Conservation (phyloP, 1,140 invertebrate genomes). For the Cecropterus lyciades region DNA sequence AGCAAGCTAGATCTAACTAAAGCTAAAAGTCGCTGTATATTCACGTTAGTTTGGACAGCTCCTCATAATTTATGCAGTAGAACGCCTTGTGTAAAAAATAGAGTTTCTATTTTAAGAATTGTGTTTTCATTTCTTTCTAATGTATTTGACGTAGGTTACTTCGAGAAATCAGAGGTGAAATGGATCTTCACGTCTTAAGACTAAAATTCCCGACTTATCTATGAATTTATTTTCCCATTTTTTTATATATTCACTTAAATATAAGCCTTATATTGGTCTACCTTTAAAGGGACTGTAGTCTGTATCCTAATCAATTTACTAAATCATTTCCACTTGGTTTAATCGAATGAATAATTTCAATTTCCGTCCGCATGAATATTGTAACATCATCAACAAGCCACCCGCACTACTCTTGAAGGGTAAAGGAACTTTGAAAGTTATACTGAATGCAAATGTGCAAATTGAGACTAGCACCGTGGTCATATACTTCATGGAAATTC, state of each 20-base stretch:
- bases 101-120: slow-evolving; percentile 21
- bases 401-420: not conserved
- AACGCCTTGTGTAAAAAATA: slow-evolving; percentile 26
- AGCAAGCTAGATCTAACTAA: too few species aligned
- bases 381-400: slow-evolving; percentile 1
- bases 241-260: too few species aligned
- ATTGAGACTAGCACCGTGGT: not conserved
- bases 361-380: slow-evolving; percentile 10
- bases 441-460: not conserved
- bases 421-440: not conserved
- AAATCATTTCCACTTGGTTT: slow-evolving; percentile 6
- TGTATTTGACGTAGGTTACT: too few species aligned
- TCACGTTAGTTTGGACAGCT: slow-evolving; percentile 16
- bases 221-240: too few species aligned
- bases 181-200: too few species aligned
- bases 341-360: slow-evolving; percentile 2
- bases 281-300: not conserved
- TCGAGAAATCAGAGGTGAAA: too few species aligned
- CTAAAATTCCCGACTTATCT: too few species aligned
- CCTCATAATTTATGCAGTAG: slow-evolving; percentile 19
- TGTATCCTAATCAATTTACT: not conserved
- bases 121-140: slow-evolving; percentile 9
- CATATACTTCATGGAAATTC: too few species aligned
- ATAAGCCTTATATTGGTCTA: too few species aligned
- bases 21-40: not conserved